Evolutionary conservation across 2,888 invertebrate species (phyloP), one percentile per base, ranked within the genome.

Genomic region (Patella depressa): DNA sequence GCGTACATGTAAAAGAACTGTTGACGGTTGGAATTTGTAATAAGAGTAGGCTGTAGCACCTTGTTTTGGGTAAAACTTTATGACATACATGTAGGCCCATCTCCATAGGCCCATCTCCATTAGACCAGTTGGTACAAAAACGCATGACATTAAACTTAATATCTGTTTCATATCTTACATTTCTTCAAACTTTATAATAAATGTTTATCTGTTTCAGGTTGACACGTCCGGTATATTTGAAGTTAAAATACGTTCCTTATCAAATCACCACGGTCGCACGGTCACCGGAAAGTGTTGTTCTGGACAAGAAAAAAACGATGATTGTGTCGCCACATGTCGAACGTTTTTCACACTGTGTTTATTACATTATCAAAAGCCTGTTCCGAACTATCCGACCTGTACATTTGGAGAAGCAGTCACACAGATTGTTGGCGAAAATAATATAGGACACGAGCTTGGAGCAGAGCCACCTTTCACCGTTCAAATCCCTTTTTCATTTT

Each of bases 401-500:
- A 97, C 97, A 77, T 98, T 97, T 93, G 98, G 98, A 89, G 96
- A 96, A 93, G 95, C 96, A 87, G 94, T 95, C 84, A 97, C 97
- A 85, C 95, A 96, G 78, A 95, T 96, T 85, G 93, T 97, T 87
- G 88, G 88, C 3, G 81, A 84, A 24, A 90, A 88, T 81, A 82
- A 78, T n/a, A 82, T 87, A 74, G 76, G 77, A 57, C 80, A 82
- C 15, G 76, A 72, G 24, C 65, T 65, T 1, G 80, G 79, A 17
- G 55, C 78, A 14, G 76, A 75, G 2, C 77, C 77, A 2, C 74
- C 79, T 2, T 75, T 79, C 15, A 74, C 77, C 17, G 59, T 87
- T 11, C 71, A 77, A 14, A 79, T 88, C 17, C 85, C 83, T 14
- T 84, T 88, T 24, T 78, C 84, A 12, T 86, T 86, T 76, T 79